A percentile compares a stretch with the other conserved stretches of the same genome.
Evolutionary conservation across 37 sponge, comb jelly and placozoan species (phyloP).

Genomic region (Geodia barretti): DNA sequence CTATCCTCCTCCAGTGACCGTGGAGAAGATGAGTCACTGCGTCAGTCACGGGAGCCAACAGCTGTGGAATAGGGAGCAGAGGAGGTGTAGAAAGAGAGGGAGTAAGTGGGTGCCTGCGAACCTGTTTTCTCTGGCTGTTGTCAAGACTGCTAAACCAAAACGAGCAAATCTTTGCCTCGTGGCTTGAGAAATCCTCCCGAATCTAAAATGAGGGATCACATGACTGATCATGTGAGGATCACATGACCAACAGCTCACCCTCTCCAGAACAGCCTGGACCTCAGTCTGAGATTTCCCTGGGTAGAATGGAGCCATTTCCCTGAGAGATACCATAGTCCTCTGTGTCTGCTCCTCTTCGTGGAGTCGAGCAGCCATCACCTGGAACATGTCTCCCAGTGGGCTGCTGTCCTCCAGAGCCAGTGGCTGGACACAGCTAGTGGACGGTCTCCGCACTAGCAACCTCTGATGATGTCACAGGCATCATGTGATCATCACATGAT

Average conservation of each 20-base stretch:
- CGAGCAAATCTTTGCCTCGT: slow-evolving; percentile 39
- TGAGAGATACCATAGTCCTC: slow-evolving; percentile 76
- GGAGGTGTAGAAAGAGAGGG: background rate
- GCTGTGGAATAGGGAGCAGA: background rate
- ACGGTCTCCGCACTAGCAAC: background rate
- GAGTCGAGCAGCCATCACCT: slow-evolving; percentile 55
- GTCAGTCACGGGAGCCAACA: slow-evolving; percentile 46
- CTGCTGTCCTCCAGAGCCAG: slow-evolving; percentile 15
- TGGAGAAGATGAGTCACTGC: slow-evolving; percentile 25
- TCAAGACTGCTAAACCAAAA: slow-evolving; percentile 61
- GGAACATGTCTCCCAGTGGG: background rate
- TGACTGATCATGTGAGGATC: background rate
- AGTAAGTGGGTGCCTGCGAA: background rate
- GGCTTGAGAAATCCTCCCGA: slow-evolving; percentile 19
- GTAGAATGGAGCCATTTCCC: slow-evolving; percentile 33
- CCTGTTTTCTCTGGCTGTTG: slow-evolving; percentile 38
- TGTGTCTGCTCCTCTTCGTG: slow-evolving; percentile 81
- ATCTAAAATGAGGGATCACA: slow-evolving; percentile 7
- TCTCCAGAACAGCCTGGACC: slow-evolving; percentile 11
- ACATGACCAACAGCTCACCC: slow-evolving; percentile 14
- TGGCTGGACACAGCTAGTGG: slow-evolving; percentile 8
- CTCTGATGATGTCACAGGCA: background rate
- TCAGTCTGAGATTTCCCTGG: slow-evolving; percentile 49
- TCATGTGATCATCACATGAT: background rate
- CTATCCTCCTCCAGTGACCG: slow-evolving; percentile 51